Evolutionary conservation across 1,140 invertebrate genomes (phyloP).

Genomic region (Watersipora subatra): DNA sequence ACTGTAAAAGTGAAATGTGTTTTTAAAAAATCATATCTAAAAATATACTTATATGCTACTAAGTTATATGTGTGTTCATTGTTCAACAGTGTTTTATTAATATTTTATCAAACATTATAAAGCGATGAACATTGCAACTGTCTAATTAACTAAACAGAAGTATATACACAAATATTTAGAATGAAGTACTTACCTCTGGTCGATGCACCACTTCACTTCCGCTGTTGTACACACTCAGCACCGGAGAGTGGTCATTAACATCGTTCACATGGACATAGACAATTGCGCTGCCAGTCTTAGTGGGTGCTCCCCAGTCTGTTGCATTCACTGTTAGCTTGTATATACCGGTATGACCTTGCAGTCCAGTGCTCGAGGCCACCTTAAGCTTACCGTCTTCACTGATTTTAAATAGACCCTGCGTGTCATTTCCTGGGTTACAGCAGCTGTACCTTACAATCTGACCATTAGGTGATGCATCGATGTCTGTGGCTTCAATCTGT

Average conservation of each 20-base stretch:
- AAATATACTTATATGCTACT: too few relatives aligned
- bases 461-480: not conserved
- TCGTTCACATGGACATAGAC: not conserved
- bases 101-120: too few relatives aligned
- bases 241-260: not conserved
- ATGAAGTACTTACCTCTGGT: not conserved
- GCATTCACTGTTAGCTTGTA: not conserved
- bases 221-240: not conserved
- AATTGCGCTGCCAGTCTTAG: not conserved
- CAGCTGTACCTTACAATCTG: not conserved
- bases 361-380: not conserved
- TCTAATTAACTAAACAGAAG: too few relatives aligned
- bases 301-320: not conserved
- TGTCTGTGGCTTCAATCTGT: not conserved
- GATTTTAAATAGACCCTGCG: not conserved
- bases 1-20: too few relatives aligned
- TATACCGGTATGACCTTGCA: not conserved
- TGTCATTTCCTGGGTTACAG: not conserved
- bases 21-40: too few relatives aligned
- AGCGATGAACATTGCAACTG: too few relatives aligned
- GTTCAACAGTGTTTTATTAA: too few relatives aligned
- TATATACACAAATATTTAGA: too few relatives aligned
- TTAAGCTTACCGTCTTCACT: not conserved
- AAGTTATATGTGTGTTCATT: too few relatives aligned
- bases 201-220: not conserved